Base-by-base conservation (phyloP, 2,113 vertebrate genomes). In the Sceloporus undulatus region DNA sequence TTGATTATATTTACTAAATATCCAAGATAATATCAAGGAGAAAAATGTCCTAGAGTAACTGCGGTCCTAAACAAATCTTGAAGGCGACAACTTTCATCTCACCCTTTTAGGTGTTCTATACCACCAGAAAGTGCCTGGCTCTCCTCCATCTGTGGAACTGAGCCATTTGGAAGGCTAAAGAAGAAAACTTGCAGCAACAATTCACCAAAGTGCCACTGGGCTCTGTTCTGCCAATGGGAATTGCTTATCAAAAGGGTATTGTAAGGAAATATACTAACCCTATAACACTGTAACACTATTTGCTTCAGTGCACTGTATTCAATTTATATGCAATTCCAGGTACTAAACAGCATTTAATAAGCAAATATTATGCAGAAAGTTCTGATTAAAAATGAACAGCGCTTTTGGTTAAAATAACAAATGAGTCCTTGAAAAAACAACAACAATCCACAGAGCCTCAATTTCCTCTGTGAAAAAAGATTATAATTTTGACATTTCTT, bases 401-500 rank as follows among this genome's bases (percentile, higher is more conserved):
- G 1, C 83, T 87, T 71, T 76, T 40, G 84, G 79, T 77, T 90
- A 92, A 92, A 90, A 87, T 85, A 81, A 83, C 74, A 19, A 40
- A 76, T 0, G 0, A 82, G 1, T 48, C 8, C 77, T 90, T 18
- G 11, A 19, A 25, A 66, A 66, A 73, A 42, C 65, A 70, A 52
- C 82, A 91, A 90, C 84, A 70, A 40, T 71, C 34, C 84, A 62
- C 89, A 91, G 87, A 87, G 42, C 82, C 87, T 94, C 91, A 94
- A 90, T 62, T 85, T 82, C 91, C 90, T 89, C 11, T 90, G 94
- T 85, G 27, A 48, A 85, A 81, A 34, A 75, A 5, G 0, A 0
- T 52, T 80, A 89, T 91, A 54, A 42, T 81, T 90, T 90, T 71
- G 14, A 74, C 93, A 90, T 94, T 93, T 87, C 91, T 88, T 93